phyloP scores from a whole-genome alignment of 1,140 invertebrate species.

The Achroia grisella region DNA sequence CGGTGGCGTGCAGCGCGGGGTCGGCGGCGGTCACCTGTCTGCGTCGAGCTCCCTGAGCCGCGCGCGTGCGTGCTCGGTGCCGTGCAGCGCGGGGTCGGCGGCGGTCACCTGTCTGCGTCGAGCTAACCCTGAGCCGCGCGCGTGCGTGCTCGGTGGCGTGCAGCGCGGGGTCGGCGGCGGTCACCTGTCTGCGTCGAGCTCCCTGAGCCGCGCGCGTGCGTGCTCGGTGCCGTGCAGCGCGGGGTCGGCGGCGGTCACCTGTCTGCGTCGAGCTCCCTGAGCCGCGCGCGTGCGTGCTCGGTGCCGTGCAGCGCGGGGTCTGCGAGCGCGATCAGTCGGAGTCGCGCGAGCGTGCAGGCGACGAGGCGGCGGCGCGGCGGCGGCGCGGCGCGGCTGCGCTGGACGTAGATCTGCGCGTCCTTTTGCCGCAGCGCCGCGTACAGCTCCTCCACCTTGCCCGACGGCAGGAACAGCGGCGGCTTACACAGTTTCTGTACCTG shows the following conservation, averaged over 20 bases:
- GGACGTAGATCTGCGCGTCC: constrained; percentile 96
- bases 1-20: not conserved
- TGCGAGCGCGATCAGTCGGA: constrained; percentile 87
- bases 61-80: too few species aligned
- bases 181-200: constrained; percentile 81
- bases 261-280: constrained; percentile 46
- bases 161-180: constrained; percentile 89
- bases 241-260: too few species aligned
- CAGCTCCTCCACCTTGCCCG: constrained; percentile 91
- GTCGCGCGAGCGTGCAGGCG: constrained; percentile 33
- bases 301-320: constrained; percentile 89
- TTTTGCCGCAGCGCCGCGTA: constrained; percentile 89
- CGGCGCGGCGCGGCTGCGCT: constrained; percentile 75
- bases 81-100: too few species aligned
- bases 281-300: constrained; percentile 9
- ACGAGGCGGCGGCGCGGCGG: constrained; percentile 78
- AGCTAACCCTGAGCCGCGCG: too few species aligned
- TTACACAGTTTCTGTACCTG: constrained; percentile 80
- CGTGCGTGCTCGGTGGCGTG: constrained; percentile 75
- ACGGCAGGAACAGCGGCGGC: constrained; percentile 86
- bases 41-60: too few species aligned
- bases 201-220: constrained; percentile 36
- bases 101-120: too few species aligned
- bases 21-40: not conserved
- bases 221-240: constrained; percentile 75